Evolutionary conservation across 2,113 vertebrate genomes (phyloP).

Genomic region (Chelonoidis abingdonii): DNA sequence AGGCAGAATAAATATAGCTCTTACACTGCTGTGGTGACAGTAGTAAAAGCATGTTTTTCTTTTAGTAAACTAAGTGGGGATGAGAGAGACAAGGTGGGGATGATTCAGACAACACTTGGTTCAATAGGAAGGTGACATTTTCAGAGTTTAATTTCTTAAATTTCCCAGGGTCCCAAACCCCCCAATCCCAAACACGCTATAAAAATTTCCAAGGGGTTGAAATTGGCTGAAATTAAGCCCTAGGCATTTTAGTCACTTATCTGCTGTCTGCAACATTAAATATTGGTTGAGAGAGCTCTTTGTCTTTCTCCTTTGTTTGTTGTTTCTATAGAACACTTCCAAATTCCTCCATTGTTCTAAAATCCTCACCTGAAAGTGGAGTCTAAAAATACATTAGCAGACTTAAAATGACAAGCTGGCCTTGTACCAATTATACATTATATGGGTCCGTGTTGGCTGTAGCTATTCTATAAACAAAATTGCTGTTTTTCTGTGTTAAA

Average conservation of each 20-base stretch:
- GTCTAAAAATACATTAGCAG: not conserved
- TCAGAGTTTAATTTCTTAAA: too few species aligned
- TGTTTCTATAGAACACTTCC: not conserved
- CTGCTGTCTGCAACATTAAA: not conserved
- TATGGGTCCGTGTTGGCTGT: not conserved
- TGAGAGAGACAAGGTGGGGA: not conserved
- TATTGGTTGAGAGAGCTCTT: not conserved
- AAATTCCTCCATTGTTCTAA: not conserved
- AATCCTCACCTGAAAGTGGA: not conserved
- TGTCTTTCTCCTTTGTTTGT: not conserved
- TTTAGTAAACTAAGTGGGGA: not conserved
- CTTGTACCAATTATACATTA: not conserved
- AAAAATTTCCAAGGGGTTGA: too few species aligned
- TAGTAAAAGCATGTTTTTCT: not conserved
- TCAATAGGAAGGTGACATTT: not conserved
- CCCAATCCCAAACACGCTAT: too few species aligned
- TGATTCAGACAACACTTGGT: not conserved
- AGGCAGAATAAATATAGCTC: not conserved
- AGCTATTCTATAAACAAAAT: not conserved
- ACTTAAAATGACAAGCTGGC: not conserved
- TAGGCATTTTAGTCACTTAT: not conserved
- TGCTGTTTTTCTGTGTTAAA: constrained; percentile 31
- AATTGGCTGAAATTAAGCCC: too few species aligned
- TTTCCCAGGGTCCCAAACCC: too few species aligned
- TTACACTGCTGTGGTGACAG: not conserved